These are phyloP conservation scores for Odobenus rosmarus DNA, from an alignment of 2,113 vertebrate species.

Conservation along the genomic window DNA sequence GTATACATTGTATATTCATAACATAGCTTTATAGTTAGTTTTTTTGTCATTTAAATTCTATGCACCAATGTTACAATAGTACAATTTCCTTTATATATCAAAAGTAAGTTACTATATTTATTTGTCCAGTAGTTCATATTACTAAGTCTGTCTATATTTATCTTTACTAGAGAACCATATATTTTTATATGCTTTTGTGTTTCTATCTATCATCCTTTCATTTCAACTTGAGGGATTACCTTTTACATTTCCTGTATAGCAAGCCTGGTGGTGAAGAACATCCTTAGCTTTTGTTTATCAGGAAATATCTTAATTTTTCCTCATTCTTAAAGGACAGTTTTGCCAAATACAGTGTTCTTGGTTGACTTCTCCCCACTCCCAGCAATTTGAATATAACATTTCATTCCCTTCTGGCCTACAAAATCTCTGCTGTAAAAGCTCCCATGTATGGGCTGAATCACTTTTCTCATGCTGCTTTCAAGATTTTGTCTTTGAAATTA, in stretches of 20 bases:
- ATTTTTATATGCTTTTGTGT: background rate
- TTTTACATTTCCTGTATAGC: background rate
- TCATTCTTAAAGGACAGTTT: background rate
- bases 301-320: background rate
- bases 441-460: background rate
- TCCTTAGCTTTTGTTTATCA: background rate
- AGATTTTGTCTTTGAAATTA: background rate
- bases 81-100: background rate
- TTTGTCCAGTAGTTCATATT: background rate
- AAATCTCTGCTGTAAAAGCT: background rate
- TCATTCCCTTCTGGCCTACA: background rate
- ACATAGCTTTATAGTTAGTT: background rate
- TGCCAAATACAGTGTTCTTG: background rate
- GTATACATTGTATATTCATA: background rate
- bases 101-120: background rate
- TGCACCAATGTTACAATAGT: background rate
- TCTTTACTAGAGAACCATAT: background rate
- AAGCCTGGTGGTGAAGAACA: background rate
- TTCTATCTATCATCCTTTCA: background rate
- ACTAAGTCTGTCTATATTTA: background rate
- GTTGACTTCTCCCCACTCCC: background rate
- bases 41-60: background rate
- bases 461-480: background rate
- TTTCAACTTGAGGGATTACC: background rate
- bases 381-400: background rate